Evolutionary conservation across 1,140 invertebrate genomes (phyloP), one percentile per base, ranked within the genome.

Genomic region (Listronotus oregonensis): DNA sequence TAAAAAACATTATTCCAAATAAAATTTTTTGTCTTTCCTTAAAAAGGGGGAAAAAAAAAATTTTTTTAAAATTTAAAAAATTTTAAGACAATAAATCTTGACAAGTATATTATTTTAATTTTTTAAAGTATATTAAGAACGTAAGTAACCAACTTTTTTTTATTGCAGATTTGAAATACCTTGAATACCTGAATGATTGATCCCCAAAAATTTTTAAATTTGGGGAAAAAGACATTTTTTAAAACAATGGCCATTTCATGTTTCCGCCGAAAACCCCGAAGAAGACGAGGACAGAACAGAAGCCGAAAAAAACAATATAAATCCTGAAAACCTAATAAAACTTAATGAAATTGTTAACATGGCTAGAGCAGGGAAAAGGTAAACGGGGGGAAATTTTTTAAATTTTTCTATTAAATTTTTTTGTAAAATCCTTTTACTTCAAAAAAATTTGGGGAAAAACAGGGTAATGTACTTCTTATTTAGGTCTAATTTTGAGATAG

Each of bases 171-270:
- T 27, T 14, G 3, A 57, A 61, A 50, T 64, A 64, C 18, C 42
- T 60, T 40, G 64, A 61, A 55, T 49, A 54, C 27, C 50, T 66
- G 15, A 66, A 66, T 21, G 56, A 66, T 58, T 12, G 67, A 68
- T 17, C 37, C 50, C 37, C 50, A 15, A 58, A 42, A 62, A 64
- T 59, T 44, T 49, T 65, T 11, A 51, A 68, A 40, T 32, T 59
- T 21, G 60, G 5, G 21, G 34, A 62, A 43, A 52, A 64, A 11
- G 63, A 65, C 31, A 51, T 65, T 14, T 54, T 58, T 32, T n/a
- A n/a, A 31, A 58, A 43, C 63, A 65, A 32, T 65, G 63, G 63
- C 63, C 63, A 11, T 65, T 65, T 43, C 14, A 9, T 18, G 27
- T 39, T 17, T 5, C 27, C 15, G 46, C 11, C 4, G 8, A 4